Base-by-base conservation (phyloP, 2,797 vertebrate genomes). In the Ceryle rudis region DNA sequence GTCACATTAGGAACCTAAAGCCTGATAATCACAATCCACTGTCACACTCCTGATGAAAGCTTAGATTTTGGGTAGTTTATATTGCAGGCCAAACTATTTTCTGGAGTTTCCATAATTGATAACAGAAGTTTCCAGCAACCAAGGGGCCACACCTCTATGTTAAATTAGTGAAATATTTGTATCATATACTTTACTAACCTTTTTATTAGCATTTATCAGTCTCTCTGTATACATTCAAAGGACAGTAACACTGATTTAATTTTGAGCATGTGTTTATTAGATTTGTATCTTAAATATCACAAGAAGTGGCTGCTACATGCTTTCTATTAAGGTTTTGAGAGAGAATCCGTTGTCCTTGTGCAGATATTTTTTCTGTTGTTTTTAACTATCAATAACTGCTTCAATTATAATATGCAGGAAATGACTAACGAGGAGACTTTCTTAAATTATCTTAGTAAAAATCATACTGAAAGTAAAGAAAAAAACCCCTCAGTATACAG, bases 301-400 rank as follows among this genome's bases (percentile, higher is more conserved):
- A 70, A 70, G 9, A 33, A 73, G 35, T 41, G 15, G 37, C 61
- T 81, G 67, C 33, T 82, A 44, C n/a, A 47, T 69, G 29, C 78
- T 95, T 96, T 81, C 26, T 74, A 33, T 39, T 52, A 79, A 65
- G 60, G 60, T 81, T 96, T 72, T 78, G 69, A 95, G 77, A 95
- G 54, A 93, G 26, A 86, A 96, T 81, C 78, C n/a, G 51, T 80
- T 78, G 62, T 58, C n/a, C 5, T 25, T 60, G 4, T 67, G 18
- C 18, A 66, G 92, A 92, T 9, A 46, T 72, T 83, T 26, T 93
- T 94, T 81, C 73, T 33, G 13, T 60, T 78, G 39, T n/a, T 86
- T 95, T 88, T 74, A 93, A 86, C 33, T 72, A 71, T 86, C 61
- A 83, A 62, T 93, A 96, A 69, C 10, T 44, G 46, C 73, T 93